A percentile compares a stretch with the other conserved stretches of the same genome.
phyloP scores from a whole-genome alignment of 2,888 invertebrate genomes.

The Perdita meconis region DNA sequence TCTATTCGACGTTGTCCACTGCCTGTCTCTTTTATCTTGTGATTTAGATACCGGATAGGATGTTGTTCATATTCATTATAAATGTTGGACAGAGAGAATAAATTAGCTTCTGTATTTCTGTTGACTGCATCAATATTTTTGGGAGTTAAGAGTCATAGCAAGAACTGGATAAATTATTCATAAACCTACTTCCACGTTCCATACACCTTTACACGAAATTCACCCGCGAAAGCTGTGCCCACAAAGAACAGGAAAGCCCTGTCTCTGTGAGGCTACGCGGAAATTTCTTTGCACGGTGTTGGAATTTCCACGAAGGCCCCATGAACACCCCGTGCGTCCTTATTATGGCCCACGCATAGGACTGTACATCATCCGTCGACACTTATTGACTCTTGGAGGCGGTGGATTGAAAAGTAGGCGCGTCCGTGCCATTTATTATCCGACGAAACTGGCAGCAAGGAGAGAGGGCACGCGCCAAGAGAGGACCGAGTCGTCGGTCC shows the following conservation, averaged over 20 bases:
- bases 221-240: slow-evolving; percentile 5
- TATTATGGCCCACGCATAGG: slow-evolving; percentile 71
- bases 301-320: not conserved
- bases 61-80: too few relatives aligned
- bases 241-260: not conserved
- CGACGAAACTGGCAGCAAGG: slow-evolving; percentile 40
- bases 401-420: slow-evolving; percentile 82
- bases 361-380: slow-evolving; percentile 82
- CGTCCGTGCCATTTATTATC: slow-evolving; percentile 70
- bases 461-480: slow-evolving; percentile 11
- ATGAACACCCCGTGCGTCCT: slow-evolving; percentile 55
- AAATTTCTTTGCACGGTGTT: slow-evolving; percentile 4
- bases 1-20: too few relatives aligned
- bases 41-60: too few relatives aligned
- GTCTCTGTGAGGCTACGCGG: not conserved
- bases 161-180: too few relatives aligned
- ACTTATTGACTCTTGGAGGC: slow-evolving; percentile 82
- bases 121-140: too few relatives aligned
- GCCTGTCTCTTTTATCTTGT: too few relatives aligned
- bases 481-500: slow-evolving; percentile 39
- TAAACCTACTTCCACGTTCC: not conserved
- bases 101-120: too few relatives aligned
- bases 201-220: not conserved
- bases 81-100: too few relatives aligned
- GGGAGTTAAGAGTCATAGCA: too few relatives aligned